Percentiles rank a stretch among this genome's conserved stretches.
Evolutionary conservation across 2,888 invertebrate genomes (phyloP).

Genomic region (Acanthococcus lagerstroemiae): DNA sequence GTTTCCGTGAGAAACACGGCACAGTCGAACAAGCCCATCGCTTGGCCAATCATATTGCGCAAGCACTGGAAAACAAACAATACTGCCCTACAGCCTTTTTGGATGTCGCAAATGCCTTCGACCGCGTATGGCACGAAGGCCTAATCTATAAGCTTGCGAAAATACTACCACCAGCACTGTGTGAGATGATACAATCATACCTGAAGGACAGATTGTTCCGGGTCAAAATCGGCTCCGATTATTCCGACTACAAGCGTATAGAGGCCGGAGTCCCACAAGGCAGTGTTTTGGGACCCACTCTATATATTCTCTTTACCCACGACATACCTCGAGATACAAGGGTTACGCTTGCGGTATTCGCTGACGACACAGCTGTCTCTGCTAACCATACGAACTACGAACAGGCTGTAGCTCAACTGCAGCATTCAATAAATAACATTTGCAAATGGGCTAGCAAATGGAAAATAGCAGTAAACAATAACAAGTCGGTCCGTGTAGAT

Average conservation of each 20-base stretch:
- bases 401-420: neutral
- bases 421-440: neutral
- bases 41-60: neutral
- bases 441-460: neutral
- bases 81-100: neutral
- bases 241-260: neutral
- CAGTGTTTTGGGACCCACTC: neutral
- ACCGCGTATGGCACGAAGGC: constrained; percentile 7
- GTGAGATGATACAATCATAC: neutral
- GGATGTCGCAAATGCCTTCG: neutral
- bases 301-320: neutral
- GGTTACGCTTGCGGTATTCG: neutral
- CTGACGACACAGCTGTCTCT: neutral
- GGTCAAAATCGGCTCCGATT: neutral
- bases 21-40: constrained; percentile 1
- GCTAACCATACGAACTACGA: neutral
- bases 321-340: neutral
- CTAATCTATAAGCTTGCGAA: neutral
- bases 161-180: neutral
- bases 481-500: too few species aligned
- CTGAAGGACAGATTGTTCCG: neutral
- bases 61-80: constrained; percentile 3
- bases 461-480: too few species aligned
- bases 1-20: constrained; percentile 2
- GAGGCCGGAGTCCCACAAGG: neutral